These are phyloP conservation scores for Spongilla lacustris DNA, from an alignment of 37 sponge, comb jelly and placozoan genomes.

Conservation along the genomic window DNA sequence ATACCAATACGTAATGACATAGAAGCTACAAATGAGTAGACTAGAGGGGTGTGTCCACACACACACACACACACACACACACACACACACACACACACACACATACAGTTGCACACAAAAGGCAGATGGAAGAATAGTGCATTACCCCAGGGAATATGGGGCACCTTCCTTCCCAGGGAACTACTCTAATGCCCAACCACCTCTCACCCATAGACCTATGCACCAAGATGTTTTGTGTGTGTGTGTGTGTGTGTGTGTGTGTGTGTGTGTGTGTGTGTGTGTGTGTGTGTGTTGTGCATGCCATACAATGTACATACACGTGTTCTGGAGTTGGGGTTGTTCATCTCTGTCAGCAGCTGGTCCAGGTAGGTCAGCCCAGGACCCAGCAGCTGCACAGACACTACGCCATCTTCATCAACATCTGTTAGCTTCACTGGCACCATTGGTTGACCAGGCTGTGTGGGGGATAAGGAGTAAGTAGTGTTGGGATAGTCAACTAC, in stretches of 20 bases:
- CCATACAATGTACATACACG: not conserved
- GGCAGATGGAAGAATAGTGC: no score
- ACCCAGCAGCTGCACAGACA: constrained; percentile 65
- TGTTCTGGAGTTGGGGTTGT: constrained; percentile 8
- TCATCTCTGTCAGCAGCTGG: constrained; percentile 53
- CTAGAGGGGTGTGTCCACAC: no score
- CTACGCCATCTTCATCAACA: constrained; percentile 46
- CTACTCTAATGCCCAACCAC: no score
- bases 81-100: no score
- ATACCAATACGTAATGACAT: not conserved
- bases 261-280: not conserved
- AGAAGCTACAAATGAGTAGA: no score
- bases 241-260: no score
- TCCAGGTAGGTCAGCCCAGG: constrained; percentile 48
- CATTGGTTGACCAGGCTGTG: not conserved
- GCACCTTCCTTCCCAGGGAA: no score
- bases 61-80: not conserved
- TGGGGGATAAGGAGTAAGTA: not conserved
- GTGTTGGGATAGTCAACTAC: not conserved
- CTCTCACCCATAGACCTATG: no score
- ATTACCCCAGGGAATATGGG: no score
- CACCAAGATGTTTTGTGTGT: not conserved
- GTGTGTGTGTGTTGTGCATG: not conserved
- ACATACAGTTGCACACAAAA: no score
- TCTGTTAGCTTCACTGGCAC: constrained; percentile 60